phyloP scores from a whole-genome alignment of 2,113 vertebrate species.

The Oreochromis spilurus region DNA sequence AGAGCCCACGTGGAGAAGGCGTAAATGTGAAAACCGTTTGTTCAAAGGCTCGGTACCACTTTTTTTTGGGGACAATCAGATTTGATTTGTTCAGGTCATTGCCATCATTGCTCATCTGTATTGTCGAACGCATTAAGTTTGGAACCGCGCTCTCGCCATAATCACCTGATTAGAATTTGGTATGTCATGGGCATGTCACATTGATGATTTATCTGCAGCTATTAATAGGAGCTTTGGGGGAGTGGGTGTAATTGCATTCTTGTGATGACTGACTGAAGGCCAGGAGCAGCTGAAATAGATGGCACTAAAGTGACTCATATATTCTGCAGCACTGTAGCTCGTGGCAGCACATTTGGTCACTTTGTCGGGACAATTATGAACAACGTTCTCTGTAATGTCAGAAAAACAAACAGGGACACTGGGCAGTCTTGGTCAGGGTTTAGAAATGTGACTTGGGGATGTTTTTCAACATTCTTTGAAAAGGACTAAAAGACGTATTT shows the following conservation, averaged over 20 bases:
- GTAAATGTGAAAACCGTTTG: conserved; percentile 8
- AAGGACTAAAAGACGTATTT: background rate
- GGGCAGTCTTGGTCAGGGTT: background rate
- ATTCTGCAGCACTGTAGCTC: background rate
- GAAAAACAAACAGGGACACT: background rate
- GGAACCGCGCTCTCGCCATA: background rate
- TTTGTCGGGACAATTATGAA: background rate
- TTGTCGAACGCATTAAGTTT: background rate
- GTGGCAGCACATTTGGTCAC: background rate
- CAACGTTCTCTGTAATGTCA: background rate
- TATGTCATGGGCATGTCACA: conserved; percentile 37
- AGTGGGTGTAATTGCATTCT: conserved; percentile 50
- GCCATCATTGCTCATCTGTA: background rate
- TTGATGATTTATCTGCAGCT: conserved; percentile 48
- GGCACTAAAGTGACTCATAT: conserved; percentile 19
- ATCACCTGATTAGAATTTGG: conserved; percentile 24
- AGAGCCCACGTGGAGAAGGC: background rate
- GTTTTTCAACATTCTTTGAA: background rate
- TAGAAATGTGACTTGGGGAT: background rate
- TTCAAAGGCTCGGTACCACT: background rate
- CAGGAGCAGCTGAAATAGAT: conserved; percentile 11
- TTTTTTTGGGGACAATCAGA: background rate
- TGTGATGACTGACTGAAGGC: conserved; percentile 27
- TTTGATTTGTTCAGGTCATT: background rate
- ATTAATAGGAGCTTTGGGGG: conserved; percentile 43